phyloP scores from a whole-genome alignment of 2,797 vertebrate genomes.

The Pelochelys cantorii region DNA sequence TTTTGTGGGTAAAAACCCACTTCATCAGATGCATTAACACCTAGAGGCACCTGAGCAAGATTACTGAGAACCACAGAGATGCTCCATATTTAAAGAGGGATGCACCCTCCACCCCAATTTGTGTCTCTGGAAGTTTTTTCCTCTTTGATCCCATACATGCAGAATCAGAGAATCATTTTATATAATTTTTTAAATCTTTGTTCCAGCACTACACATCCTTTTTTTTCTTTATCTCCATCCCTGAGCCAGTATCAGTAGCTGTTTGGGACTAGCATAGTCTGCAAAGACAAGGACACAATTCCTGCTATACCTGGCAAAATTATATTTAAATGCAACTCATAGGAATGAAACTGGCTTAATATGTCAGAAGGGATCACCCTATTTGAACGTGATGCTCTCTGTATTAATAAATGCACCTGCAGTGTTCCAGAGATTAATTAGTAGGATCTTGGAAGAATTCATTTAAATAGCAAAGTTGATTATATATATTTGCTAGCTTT shows the following conservation, averaged over 20 bases:
- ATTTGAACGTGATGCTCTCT: conserved; percentile 44
- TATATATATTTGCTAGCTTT: conserved; percentile 3
- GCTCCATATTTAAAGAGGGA: background rate
- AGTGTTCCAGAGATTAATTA: conserved; percentile 58
- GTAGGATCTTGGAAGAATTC: conserved; percentile 36
- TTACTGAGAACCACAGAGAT: background rate
- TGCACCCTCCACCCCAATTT: background rate
- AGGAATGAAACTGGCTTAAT: conserved; percentile 51
- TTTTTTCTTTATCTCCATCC: background rate
- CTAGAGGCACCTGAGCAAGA: background rate
- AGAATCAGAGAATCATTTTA: background rate
- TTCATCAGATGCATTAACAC: too few relatives aligned
- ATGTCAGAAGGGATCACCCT: conserved; percentile 71
- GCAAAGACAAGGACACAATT: background rate
- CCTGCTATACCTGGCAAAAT: background rate
- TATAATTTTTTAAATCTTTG: background rate
- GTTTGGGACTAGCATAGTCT: background rate
- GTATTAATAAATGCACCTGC: conserved; percentile 65
- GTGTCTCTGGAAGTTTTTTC: too few relatives aligned
- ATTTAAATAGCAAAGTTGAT: conserved; percentile 19
- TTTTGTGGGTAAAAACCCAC: too few relatives aligned
- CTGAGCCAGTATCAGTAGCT: background rate
- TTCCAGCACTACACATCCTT: background rate
- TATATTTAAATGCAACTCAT: background rate
- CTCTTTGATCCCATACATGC: conserved; percentile 24